Base-by-base conservation (phyloP, 2,888 invertebrate genomes). In the Idaea aversata region DNA sequence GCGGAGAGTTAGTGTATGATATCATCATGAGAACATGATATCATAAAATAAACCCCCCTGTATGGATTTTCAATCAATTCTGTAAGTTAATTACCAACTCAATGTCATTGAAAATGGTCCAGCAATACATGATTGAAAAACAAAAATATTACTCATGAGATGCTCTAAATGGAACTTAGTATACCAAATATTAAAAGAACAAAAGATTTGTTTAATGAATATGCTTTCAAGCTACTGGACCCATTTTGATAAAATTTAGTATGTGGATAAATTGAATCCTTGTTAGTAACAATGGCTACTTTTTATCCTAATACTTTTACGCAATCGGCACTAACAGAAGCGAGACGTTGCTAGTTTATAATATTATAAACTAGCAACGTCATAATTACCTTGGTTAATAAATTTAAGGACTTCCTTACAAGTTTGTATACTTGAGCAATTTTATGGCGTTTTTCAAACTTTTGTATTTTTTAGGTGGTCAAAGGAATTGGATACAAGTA, bases 401-500 rank as follows among this genome's bases (percentile, higher is more conserved):
- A n/a, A n/a, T n/a, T n/a, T n/a, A n/a, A n/a, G n/a, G n/a, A n/a
- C n/a, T n/a, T n/a, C n/a, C n/a, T n/a, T n/a, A n/a, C n/a, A n/a
- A n/a, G 25, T 25, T 25, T 25, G 25, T 25, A 57, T 13, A n/a
- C n/a, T n/a, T n/a, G n/a, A n/a, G n/a, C n/a, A 58, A 15, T 58
- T 15, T 15, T 7, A 58, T 15, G 4, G 5, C 15, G 5, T 58
- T 58, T 63, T 2, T 25, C 1, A 25, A 25, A 59, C 63, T 70
- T 64, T 71, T 69, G 68, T 82, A 25, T 25, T 25, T 25, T 88
- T n/a, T 76, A 95, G 97, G 97, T 77, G 97, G 97, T 0, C 96
- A 97, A 84, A 94, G 98, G 69, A 97, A 96, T 83, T 98, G 98
- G 98, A 90, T 97, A 15, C 98, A 98, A 88, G 98, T 98, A 5